Evolutionary conservation across 2,113 vertebrate species (phyloP).

Genomic region (Polypterus bichir): DNA sequence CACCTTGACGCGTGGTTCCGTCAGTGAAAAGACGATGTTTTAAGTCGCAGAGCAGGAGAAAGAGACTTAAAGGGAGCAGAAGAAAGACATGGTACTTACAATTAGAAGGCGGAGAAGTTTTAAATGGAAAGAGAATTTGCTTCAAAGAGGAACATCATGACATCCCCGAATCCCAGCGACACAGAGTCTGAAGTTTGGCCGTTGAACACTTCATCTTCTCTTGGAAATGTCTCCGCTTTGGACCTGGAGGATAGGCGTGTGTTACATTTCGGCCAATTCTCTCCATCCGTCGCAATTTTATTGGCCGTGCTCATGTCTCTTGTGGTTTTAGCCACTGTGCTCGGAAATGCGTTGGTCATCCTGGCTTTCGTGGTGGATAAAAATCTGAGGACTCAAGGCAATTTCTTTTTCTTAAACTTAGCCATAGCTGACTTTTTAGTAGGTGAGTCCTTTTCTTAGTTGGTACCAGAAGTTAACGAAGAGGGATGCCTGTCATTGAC

Average conservation of each 20-base stretch:
- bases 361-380: constrained; percentile 49
- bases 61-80: no score
- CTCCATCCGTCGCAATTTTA: constrained; percentile 31
- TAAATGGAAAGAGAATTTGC: no score
- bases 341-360: constrained; percentile 53
- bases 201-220: constrained; percentile 20
- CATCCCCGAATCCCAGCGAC: constrained; percentile 11
- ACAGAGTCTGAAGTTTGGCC: constrained; percentile 17
- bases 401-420: constrained; percentile 60
- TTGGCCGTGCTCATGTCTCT: constrained; percentile 48
- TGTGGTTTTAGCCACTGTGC: constrained; percentile 44
- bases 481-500: no score
- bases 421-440: constrained; percentile 54
- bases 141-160: constrained; percentile 6
- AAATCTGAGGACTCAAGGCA: constrained; percentile 47
- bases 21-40: no score
- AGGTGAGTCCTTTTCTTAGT: constrained; percentile 37
- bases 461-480: no score
- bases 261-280: constrained; percentile 35
- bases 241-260: constrained; percentile 23
- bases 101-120: no score
- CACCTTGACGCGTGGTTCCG: no score
- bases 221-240: constrained; percentile 17
- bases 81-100: no score
- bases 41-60: no score